These are phyloP conservation scores for Scalopus aquaticus DNA, from an alignment of 2,113 vertebrate genomes.

Conservation along the genomic window DNA sequence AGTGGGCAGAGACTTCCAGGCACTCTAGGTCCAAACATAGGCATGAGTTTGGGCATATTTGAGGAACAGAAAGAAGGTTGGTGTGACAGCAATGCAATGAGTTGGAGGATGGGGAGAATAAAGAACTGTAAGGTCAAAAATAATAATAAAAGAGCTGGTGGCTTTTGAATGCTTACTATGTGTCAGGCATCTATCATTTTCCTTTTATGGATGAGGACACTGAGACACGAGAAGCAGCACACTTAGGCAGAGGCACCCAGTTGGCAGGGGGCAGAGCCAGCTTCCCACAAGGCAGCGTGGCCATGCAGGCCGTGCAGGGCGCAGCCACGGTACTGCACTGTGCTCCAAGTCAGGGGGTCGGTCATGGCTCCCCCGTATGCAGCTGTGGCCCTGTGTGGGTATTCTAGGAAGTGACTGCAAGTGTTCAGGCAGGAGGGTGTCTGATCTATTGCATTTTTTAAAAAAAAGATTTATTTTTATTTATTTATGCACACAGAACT, in stretches of 20 bases:
- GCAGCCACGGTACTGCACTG: no score
- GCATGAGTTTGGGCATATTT: background rate
- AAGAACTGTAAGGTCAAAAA: background rate
- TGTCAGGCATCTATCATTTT: background rate
- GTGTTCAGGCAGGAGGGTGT: background rate
- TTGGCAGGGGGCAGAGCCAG: background rate
- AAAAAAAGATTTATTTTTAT: no score
- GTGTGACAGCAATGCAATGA: background rate
- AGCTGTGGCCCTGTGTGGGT: background rate
- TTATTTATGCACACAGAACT: no score
- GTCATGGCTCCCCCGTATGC: fast-evolving
- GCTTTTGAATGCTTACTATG: background rate
- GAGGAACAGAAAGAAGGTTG: constrained; percentile 23
- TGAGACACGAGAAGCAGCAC: background rate
- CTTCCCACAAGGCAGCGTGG: background rate
- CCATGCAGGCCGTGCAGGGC: fast-evolving
- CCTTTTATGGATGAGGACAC: background rate
- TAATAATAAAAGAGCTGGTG: background rate
- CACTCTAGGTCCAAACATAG: background rate
- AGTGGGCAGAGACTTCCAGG: background rate
- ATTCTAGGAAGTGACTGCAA: background rate
- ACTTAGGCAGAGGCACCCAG: background rate
- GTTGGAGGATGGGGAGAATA: background rate
- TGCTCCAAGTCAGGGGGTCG: background rate
- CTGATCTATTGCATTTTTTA: background rate